Evolutionary conservation across 2,888 invertebrate genomes (phyloP).

Genomic region (Deilephila elpenor): DNA sequence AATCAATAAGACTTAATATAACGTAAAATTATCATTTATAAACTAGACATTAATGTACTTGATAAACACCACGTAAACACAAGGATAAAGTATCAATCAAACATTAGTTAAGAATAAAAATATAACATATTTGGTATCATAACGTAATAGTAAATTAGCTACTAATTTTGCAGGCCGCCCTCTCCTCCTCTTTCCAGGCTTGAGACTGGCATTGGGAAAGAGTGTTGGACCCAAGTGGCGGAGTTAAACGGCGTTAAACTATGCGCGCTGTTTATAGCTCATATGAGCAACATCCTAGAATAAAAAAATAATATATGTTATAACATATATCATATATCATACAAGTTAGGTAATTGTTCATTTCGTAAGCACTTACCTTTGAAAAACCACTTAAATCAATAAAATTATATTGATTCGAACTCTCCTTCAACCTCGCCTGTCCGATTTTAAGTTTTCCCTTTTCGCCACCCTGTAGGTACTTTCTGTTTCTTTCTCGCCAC

Average conservation of each 20-base stretch:
- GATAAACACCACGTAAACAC: too few species aligned
- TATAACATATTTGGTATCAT: too few species aligned
- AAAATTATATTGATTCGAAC: not conserved
- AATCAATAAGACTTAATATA: too few species aligned
- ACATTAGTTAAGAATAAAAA: too few species aligned
- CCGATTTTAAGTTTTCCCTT: too few species aligned
- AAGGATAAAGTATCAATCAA: too few species aligned
- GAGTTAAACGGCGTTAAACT: constrained; percentile 36
- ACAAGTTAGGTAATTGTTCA: not conserved
- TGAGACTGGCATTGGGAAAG: constrained; percentile 46
- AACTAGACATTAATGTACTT: too few species aligned
- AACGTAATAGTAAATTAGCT: not conserved
- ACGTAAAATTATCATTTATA: too few species aligned
- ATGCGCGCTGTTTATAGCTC: constrained; percentile 34
- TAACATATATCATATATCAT: too few species aligned
- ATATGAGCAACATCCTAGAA: not conserved
- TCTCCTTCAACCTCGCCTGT: too few species aligned
- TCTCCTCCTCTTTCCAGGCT: constrained; percentile 53
- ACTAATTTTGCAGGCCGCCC: constrained; percentile 34
- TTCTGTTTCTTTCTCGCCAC: too few species aligned
- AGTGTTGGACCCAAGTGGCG: constrained; percentile 40
- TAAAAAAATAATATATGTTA: not conserved
- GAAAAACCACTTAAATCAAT: constrained; percentile 17
- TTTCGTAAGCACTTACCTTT: not conserved
- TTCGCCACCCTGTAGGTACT: too few species aligned